A percentile compares a stretch with the other conserved stretches of the same genome.
phyloP scores from a whole-genome alignment of 2,113 vertebrate genomes.

The Lutjanus erythropterus region DNA sequence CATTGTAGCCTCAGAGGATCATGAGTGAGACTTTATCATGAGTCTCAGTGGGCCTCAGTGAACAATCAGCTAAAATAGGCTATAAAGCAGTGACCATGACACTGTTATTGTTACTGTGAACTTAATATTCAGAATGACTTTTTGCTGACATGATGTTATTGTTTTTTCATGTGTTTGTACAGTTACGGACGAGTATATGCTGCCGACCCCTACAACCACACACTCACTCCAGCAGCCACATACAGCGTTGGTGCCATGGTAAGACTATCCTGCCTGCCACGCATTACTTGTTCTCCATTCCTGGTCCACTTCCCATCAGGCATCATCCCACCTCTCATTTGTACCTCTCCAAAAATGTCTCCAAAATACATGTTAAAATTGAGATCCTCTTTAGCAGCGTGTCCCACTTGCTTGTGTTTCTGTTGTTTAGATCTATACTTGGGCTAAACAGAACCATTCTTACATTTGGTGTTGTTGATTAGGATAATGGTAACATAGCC shows the following conservation, averaged over 20 bases:
- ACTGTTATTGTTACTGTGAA: not conserved
- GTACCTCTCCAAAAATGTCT: not conserved
- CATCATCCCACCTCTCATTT: not conserved
- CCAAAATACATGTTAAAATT: not conserved
- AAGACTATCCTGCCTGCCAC: conserved; percentile 73
- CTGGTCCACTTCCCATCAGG: not conserved
- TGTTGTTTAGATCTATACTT: not conserved
- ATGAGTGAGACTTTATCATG: not conserved
- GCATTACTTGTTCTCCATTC: not conserved
- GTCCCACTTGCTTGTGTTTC: not conserved
- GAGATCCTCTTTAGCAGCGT: not conserved
- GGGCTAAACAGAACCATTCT: not conserved
- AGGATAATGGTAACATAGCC: not conserved
- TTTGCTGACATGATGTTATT: not conserved
- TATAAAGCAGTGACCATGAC: not conserved
- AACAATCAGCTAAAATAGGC: not conserved
- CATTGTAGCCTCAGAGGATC: not conserved
- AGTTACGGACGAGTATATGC: conserved; percentile 99
- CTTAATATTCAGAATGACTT: not conserved
- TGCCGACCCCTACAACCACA: conserved; percentile 99
- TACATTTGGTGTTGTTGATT: not conserved
- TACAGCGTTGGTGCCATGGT: conserved; percentile 99
- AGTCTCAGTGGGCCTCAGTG: not conserved
- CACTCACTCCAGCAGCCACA: conserved; percentile 99
- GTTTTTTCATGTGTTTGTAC: conserved; percentile 78